Conservation (phyloP, 2,113 vertebrate genomes). For the Campylomormyrus numenius region DNA sequence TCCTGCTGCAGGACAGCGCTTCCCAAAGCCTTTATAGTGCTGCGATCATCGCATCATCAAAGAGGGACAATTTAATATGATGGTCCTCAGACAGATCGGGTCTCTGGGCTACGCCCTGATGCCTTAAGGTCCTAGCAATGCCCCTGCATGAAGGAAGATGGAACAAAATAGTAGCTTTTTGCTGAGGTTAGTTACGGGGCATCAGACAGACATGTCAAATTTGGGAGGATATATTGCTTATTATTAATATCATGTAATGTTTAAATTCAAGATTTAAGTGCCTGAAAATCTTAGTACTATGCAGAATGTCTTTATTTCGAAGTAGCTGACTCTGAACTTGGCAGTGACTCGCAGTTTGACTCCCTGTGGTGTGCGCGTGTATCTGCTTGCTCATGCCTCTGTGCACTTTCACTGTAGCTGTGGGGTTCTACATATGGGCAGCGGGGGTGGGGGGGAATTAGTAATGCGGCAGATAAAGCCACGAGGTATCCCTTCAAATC, state of each 20-base stretch:
- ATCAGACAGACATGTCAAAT: not conserved
- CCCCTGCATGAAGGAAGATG: not conserved
- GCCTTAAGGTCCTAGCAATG: not conserved
- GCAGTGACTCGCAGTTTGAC: not conserved
- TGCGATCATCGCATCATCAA: not conserved
- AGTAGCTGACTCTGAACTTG: not conserved
- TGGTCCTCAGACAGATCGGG: not conserved
- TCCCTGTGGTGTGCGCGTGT: slow-evolving; percentile 7
- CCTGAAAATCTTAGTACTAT: not conserved
- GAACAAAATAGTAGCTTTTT: not conserved
- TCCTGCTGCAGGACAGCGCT: not conserved
- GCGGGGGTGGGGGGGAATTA: slow-evolving; percentile 28
- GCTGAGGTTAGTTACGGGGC: not conserved
- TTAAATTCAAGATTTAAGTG: not conserved
- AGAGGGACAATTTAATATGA: not conserved
- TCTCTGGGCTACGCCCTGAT: not conserved
- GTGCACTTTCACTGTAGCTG: slow-evolving; percentile 25
- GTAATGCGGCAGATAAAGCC: slow-evolving; percentile 26
- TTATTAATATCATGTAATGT: not conserved
- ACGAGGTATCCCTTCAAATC: slow-evolving; percentile 25
- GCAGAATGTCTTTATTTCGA: not conserved
- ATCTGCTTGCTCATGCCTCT: not conserved
- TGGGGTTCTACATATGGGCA: slow-evolving; percentile 34
- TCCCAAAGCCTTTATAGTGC: not conserved
- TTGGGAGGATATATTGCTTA: not conserved